Evolutionary conservation across 2,113 vertebrate species (phyloP).

Genomic region (Callopanchax toddi): DNA sequence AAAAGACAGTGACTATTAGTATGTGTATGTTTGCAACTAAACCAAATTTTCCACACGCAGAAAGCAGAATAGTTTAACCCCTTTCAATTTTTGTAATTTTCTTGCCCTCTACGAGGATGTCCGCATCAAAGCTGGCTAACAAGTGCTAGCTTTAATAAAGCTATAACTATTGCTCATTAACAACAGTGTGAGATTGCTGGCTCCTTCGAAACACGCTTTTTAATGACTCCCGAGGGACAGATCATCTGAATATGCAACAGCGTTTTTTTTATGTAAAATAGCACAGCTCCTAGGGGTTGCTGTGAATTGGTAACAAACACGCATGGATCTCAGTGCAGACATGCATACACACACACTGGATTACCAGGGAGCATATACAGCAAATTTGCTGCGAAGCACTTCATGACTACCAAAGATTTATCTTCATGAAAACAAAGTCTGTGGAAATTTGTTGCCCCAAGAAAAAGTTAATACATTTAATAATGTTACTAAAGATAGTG

Average conservation of each 20-base stretch:
- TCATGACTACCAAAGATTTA: constrained; percentile 46
- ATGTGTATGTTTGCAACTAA: constrained; percentile 7
- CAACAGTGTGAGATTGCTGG: constrained; percentile 49
- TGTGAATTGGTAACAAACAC: constrained; percentile 53
- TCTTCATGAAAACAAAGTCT: constrained; percentile 60
- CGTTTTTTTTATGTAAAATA: constrained; percentile 69
- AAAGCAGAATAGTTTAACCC: constrained; percentile 4
- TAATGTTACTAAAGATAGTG: constrained; percentile 1
- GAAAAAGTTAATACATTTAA: constrained; percentile 17
- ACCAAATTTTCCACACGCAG: constrained; percentile 1
- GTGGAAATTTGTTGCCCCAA: constrained; percentile 27
- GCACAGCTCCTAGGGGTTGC: constrained; percentile 50
- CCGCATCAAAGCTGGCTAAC: constrained; percentile 52
- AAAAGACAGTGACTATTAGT: constrained; percentile 30
- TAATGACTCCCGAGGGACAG: constrained; percentile 75
- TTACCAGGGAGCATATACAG: constrained; percentile 11
- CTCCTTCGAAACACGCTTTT: constrained; percentile 70
- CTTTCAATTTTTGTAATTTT: neutral
- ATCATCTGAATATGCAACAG: constrained; percentile 77
- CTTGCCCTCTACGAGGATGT: constrained; percentile 26
- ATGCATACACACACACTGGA: neutral
- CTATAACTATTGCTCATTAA: constrained; percentile 72
- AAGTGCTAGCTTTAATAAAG: constrained; percentile 75
- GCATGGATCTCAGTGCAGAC: constrained; percentile 13
- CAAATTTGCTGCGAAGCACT: constrained; percentile 47